Conservation (phyloP, 2,797 vertebrate species). For the Limosa lapponica region DNA sequence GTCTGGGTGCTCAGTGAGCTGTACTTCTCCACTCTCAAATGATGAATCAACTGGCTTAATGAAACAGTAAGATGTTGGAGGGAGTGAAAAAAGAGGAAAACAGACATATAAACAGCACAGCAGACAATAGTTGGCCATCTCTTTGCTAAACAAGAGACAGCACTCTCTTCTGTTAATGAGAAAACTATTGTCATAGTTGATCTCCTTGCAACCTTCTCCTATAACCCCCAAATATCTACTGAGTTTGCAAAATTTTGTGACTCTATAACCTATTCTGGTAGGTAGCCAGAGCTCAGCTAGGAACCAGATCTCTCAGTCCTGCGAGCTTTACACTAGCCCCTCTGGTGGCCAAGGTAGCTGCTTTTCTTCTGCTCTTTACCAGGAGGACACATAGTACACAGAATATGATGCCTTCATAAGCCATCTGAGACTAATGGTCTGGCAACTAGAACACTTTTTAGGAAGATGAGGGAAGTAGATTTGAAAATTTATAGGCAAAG, state of each 20-base stretch:
- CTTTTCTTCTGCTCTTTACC: not conserved
- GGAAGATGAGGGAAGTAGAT: not conserved
- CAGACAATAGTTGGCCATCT: not conserved
- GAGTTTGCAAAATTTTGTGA: not conserved
- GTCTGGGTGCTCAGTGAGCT: slow-evolving; percentile 37
- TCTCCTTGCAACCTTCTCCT: not conserved
- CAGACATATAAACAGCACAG: not conserved
- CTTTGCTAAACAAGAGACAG: not conserved
- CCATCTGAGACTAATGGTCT: not conserved
- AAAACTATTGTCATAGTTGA: not conserved
- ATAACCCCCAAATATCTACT: not conserved
- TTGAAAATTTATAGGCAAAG: not conserved
- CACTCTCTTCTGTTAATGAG: not conserved
- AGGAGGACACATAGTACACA: not conserved
- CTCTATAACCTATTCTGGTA: not conserved
- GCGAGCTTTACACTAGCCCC: fast-evolving
- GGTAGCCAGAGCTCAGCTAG: not conserved
- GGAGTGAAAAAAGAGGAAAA: not conserved
- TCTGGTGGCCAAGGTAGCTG: not conserved
- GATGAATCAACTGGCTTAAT: slow-evolving; percentile 55
- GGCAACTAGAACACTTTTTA: not conserved
- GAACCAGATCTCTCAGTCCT: not conserved
- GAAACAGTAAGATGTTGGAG: slow-evolving; percentile 22
- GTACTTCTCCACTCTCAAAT: slow-evolving; percentile 18
- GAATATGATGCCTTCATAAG: not conserved